A percentile compares a stretch with the other conserved stretches of the same genome.
Conservation (phyloP, 2,888 invertebrate genomes). For the Perithous albicinctus region DNA sequence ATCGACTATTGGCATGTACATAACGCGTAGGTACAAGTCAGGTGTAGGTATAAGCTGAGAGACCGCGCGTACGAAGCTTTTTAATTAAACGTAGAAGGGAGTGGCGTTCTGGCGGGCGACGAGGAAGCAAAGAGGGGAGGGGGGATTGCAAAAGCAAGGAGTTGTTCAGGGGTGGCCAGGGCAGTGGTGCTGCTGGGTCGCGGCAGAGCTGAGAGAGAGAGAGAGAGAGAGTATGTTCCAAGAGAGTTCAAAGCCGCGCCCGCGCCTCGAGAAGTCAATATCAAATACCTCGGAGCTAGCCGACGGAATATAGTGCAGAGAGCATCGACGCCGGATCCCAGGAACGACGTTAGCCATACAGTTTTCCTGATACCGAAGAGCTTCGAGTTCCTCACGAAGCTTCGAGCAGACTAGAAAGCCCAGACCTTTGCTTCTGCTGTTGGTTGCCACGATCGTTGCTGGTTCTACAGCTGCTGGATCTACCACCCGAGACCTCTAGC, state of each 20-base stretch:
- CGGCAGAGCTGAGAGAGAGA: constrained; percentile 23
- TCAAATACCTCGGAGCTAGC: constrained; percentile 84
- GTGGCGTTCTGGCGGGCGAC: constrained; percentile 53
- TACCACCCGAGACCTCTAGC: constrained; percentile 1
- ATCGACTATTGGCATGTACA: constrained; percentile 62
- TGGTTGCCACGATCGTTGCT: constrained; percentile 1
- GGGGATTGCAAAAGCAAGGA: constrained; percentile 51
- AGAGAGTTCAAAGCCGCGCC: constrained; percentile 71
- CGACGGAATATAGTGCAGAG: constrained; percentile 70
- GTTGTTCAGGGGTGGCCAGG: constrained; percentile 46
- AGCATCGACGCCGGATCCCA: constrained; percentile 57
- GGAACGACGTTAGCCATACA: constrained; percentile 61
- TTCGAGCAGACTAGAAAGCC: constrained; percentile 14
- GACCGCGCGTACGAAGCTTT: constrained; percentile 75
- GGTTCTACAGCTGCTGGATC: constrained; percentile 12
- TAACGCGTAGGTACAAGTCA: constrained; percentile 55
- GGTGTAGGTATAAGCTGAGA: constrained; percentile 49
- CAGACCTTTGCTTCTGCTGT: constrained; percentile 23
- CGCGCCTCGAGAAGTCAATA: constrained; percentile 83
- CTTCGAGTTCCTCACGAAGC: constrained; percentile 12
- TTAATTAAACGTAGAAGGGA: constrained; percentile 79
- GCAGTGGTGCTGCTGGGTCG: constrained; percentile 17
- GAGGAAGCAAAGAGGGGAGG: constrained; percentile 43
- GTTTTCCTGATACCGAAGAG: constrained; percentile 50
- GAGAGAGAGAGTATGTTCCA: constrained; percentile 36